Conservation (phyloP, 2,113 vertebrate genomes). For the Sinosuthora webbiana region DNA sequence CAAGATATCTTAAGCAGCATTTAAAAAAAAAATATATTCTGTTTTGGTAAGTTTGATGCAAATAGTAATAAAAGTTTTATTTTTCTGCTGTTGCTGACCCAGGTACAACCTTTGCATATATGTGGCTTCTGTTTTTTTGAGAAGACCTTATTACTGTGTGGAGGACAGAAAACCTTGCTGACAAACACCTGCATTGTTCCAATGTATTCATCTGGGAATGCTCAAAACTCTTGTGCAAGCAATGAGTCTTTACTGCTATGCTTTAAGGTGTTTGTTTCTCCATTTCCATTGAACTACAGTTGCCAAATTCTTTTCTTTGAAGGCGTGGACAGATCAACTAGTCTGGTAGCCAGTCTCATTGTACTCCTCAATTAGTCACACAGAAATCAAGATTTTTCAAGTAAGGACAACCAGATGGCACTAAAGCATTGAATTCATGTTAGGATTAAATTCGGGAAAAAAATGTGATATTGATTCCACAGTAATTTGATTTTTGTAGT, state of each 20-base stretch:
- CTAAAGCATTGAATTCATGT: neutral
- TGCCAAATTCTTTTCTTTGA: neutral
- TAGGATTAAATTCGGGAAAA: neutral
- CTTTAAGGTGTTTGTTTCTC: neutral
- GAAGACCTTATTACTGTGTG: neutral
- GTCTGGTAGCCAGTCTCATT: neutral
- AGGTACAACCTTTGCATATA: neutral
- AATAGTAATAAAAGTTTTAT: neutral
- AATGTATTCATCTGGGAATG: neutral
- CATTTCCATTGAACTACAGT: neutral
- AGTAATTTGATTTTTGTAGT: neutral
- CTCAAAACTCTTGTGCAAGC: neutral
- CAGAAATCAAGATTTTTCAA: neutral
- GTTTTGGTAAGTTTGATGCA: neutral
- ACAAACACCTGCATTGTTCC: neutral
- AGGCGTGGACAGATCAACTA: neutral
- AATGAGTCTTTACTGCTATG: neutral
- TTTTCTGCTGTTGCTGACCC: neutral
- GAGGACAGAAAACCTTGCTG: neutral
- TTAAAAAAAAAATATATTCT: neutral
- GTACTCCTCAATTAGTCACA: neutral
- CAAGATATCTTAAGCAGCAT: neutral
- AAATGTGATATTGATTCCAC: neutral
- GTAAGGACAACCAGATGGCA: neutral
- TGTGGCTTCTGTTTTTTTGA: neutral